Evolutionary conservation across 2,797 vertebrate species (phyloP).

Genomic region (Lagodon rhomboides): DNA sequence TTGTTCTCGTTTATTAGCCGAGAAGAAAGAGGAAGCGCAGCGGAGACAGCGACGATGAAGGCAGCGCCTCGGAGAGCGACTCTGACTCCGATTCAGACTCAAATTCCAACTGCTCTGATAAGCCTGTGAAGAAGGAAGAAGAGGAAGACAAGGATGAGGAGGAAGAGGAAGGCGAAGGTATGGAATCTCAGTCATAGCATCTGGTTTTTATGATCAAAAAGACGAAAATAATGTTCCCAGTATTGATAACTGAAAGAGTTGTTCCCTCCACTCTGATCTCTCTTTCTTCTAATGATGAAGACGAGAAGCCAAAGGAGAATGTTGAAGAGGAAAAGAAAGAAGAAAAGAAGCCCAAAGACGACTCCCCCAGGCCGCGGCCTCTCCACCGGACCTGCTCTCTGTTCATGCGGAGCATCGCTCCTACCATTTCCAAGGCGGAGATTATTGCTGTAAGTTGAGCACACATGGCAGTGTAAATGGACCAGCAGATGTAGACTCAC

Average conservation of each 20-base stretch:
- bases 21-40: slow-evolving; percentile 91
- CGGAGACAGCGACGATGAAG: slow-evolving; percentile 91
- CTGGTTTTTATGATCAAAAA: slow-evolving; percentile 3
- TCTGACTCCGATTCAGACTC: slow-evolving; percentile 91
- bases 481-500: neutral
- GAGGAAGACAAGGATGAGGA: slow-evolving; percentile 79
- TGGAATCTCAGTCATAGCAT: slow-evolving; percentile 6
- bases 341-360: slow-evolving; percentile 87
- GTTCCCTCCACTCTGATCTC: neutral
- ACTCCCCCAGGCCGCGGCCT: slow-evolving; percentile 88
- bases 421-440: slow-evolving; percentile 93
- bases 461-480: neutral
- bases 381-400: slow-evolving; percentile 94
- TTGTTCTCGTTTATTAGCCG: slow-evolving; percentile 69
- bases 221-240: neutral
- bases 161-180: slow-evolving; percentile 83
- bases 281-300: slow-evolving; percentile 41
- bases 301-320: slow-evolving; percentile 83
- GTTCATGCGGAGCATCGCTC: slow-evolving; percentile 95
- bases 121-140: slow-evolving; percentile 82
- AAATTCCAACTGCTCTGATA: slow-evolving; percentile 87
- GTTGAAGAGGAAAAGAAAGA: slow-evolving; percentile 85
- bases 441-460: slow-evolving; percentile 90
- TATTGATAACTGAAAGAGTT: neutral
- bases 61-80: slow-evolving; percentile 89